Evolutionary conservation across 2,113 vertebrate genomes (phyloP).

Genomic region (Nanorana parkeri): DNA sequence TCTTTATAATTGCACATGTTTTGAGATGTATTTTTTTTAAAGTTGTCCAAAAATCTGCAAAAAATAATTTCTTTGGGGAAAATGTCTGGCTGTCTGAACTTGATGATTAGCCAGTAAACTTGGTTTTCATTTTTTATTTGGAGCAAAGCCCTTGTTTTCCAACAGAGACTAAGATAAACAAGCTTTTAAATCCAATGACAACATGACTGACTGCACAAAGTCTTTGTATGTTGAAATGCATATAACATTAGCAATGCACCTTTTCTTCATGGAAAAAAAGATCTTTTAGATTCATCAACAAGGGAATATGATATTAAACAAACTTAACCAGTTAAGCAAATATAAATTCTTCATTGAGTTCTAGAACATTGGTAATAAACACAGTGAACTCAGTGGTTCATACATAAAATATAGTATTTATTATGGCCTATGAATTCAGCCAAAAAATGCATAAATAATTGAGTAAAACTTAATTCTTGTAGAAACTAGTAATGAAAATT

Average conservation of each 20-base stretch:
- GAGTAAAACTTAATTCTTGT: constrained; percentile 9
- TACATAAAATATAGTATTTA: constrained; percentile 5
- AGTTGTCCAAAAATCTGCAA: constrained; percentile 19
- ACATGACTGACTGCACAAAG: constrained; percentile 3
- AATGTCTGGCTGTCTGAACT: constrained; percentile 3
- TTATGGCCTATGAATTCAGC: constrained; percentile 1
- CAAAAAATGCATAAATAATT: constrained; percentile 26
- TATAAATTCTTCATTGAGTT: neutral
- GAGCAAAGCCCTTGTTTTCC: constrained; percentile 22
- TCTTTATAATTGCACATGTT: neutral
- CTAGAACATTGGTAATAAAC: constrained; percentile 17
- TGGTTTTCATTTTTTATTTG: constrained; percentile 44
- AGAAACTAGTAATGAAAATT: constrained; percentile 5
- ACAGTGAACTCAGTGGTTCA: neutral
- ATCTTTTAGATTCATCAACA: neutral
- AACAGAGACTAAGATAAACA: constrained; percentile 26
- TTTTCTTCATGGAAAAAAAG: constrained; percentile 5
- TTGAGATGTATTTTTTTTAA: constrained; percentile 6
- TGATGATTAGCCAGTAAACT: constrained; percentile 28
- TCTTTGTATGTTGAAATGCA: constrained; percentile 15
- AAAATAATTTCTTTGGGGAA: constrained; percentile 9
- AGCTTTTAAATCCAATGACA: constrained; percentile 10
- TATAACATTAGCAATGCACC: neutral
- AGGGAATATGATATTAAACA: constrained; percentile 5
- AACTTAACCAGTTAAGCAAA: constrained; percentile 30